Conservation (phyloP, 2,797 vertebrate species). For the Sylvia borin region DNA sequence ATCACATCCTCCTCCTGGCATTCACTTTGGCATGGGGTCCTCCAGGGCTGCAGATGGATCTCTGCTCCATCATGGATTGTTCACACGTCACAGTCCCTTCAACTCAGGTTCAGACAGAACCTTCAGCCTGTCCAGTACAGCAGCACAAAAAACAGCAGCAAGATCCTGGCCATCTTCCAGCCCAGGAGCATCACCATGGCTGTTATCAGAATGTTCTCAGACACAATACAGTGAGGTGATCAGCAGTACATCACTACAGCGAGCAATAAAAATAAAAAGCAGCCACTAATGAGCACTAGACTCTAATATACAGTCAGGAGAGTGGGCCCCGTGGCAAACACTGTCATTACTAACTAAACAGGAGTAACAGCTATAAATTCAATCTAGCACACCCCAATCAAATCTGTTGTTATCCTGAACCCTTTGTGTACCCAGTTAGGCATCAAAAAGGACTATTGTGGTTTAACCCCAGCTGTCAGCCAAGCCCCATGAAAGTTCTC, state of each 20-base stretch:
- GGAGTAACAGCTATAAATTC: background rate
- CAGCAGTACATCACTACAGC: background rate
- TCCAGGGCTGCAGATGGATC: background rate
- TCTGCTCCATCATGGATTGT: background rate
- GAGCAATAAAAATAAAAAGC: background rate
- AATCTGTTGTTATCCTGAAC: background rate
- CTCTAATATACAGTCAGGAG: background rate
- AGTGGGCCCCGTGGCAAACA: background rate
- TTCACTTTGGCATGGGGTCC: background rate
- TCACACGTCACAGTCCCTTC: accelerated
- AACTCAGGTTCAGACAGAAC: background rate
- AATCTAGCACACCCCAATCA: background rate
- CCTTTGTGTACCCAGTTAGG: background rate
- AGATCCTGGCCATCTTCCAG: background rate
- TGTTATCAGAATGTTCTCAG: background rate
- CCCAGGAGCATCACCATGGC: background rate
- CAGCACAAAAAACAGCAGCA: background rate
- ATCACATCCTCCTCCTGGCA: background rate
- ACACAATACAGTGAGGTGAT: background rate
- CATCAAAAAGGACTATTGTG: background rate
- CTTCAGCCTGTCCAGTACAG: background rate
- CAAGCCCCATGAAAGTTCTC: background rate
- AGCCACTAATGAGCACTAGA: background rate
- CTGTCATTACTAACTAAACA: background rate
- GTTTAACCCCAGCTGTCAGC: background rate